Percentiles rank a stretch among this genome's conserved stretches.
phyloP scores from a whole-genome alignment of 2,888 invertebrate genomes.

The Drosophila helvetica region DNA sequence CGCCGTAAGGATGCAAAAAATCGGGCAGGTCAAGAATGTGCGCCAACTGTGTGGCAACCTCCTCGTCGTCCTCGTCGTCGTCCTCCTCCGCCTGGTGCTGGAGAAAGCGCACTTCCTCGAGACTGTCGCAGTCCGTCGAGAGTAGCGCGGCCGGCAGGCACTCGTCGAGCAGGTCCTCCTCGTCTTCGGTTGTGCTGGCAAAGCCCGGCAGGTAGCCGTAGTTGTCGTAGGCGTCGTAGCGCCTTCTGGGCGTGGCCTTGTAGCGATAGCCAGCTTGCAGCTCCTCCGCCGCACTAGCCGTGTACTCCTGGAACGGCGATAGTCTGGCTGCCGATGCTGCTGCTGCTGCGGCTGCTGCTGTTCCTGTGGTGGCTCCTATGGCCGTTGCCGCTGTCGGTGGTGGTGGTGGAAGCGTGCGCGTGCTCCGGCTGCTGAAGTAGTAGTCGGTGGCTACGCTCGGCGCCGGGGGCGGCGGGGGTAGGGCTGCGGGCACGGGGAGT shows the following conservation, averaged over 20 bases:
- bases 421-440: conserved; percentile 56
- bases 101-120: conserved; percentile 66
- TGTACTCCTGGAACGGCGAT: conserved; percentile 39
- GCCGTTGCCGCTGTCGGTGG: conserved; percentile 34
- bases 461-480: conserved; percentile 73
- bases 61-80: conserved; percentile 70
- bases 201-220: conserved; percentile 73
- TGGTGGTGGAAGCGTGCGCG: conserved; percentile 32
- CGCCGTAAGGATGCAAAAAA: conserved; percentile 72
- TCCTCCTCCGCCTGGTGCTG: conserved; percentile 45
- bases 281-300: conserved; percentile 62
- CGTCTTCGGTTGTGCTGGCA: conserved; percentile 70
- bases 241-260: conserved; percentile 70
- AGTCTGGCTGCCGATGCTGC: conserved; percentile 49
- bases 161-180: conserved; percentile 63
- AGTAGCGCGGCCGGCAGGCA: conserved; percentile 65
- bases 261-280: conserved; percentile 74
- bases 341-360: conserved; percentile 44
- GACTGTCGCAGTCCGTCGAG: conserved; percentile 72
- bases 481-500: conserved; percentile 56
- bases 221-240: conserved; percentile 72
- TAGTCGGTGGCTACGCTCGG: conserved; percentile 72
- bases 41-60: conserved; percentile 65
- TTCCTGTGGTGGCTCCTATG: conserved; percentile 32
- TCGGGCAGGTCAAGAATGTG: conserved; percentile 71